phyloP scores from a whole-genome alignment of 2,888 invertebrate genomes.

The Sylvicola fuscatus region DNA sequence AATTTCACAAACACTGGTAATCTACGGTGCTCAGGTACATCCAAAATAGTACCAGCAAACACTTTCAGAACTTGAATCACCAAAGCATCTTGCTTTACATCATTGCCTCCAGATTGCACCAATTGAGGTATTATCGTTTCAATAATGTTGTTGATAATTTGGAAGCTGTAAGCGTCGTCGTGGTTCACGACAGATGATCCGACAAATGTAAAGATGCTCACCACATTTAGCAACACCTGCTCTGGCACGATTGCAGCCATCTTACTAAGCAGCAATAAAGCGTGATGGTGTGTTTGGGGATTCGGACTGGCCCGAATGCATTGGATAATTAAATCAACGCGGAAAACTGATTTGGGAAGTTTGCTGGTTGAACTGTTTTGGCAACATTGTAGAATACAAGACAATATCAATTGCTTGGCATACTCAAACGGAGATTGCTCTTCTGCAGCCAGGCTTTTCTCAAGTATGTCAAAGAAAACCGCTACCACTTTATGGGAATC shows the following conservation, averaged over 20 bases:
- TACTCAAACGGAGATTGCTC: slow-evolving; percentile 71
- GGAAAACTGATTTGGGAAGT: slow-evolving; percentile 25
- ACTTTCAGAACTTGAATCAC: slow-evolving; percentile 57
- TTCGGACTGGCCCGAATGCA: slow-evolving; percentile 80
- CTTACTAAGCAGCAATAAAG: slow-evolving; percentile 61
- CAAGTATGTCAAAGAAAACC: slow-evolving; percentile 54
- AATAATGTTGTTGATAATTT: slow-evolving; percentile 76
- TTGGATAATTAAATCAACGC: slow-evolving; percentile 38
- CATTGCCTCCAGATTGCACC: slow-evolving; percentile 24
- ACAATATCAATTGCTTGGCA: slow-evolving; percentile 66
- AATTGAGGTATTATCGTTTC: slow-evolving; percentile 79
- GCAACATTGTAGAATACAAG: slow-evolving; percentile 52
- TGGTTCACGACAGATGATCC: slow-evolving; percentile 81
- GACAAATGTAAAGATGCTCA: slow-evolving; percentile 96
- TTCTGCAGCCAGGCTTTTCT: slow-evolving; percentile 59
- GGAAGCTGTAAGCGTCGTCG: slow-evolving; percentile 89
- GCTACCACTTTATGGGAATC: slow-evolving; percentile 47
- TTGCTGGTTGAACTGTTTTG: slow-evolving; percentile 30
- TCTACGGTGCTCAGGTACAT: slow-evolving; percentile 85
- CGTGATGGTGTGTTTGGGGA: slow-evolving; percentile 90
- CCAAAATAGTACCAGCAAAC: slow-evolving; percentile 75
- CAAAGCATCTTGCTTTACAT: slow-evolving; percentile 19
- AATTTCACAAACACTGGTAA: slow-evolving; percentile 60
- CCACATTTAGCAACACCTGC: slow-evolving; percentile 77
- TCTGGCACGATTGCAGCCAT: slow-evolving; percentile 60